Evolutionary conservation across 2,113 vertebrate genomes (phyloP), one percentile per base, ranked within the genome.

Genomic region (Burhinus oedicnemus): DNA sequence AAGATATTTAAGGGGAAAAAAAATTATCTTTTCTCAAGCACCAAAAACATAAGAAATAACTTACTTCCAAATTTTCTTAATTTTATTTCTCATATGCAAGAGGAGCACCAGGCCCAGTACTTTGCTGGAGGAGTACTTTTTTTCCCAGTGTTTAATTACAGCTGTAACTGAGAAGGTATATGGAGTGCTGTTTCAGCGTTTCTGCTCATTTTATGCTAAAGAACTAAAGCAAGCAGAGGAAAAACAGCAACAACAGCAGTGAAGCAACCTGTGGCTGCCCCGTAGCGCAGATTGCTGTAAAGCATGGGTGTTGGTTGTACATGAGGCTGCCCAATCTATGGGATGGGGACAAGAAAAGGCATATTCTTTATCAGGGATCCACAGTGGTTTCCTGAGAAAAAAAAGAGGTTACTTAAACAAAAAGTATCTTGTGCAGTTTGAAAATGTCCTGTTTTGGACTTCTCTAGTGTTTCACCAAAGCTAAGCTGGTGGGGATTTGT

Each of bases 301-400:
- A 55, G 25, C 30, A 3, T 4, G 17, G 18, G 3, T 69, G 14
- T 34, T 93, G 68, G 12, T n/a, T 83, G 65, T 64, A 55, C 9
- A 12, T 5, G 5, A 74, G 22, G 22, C 22, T 69, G 17, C 45
- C 2, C 25, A 34, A 1, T n/a, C 25, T 54, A 2, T 3, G 10
- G n/a, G 32, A 54, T 22, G 1, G 21, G 1, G 44, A 3, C 23
- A 91, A 54, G 23, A 70, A 58, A 54, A 26, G 32, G 9, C 5
- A 57, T 26, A 5, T 40, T 61, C 12, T 47, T 62, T 62, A 23
- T 32, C 11, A 42, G 22, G 12, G 25, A 87, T 34, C 5, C 29
- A 36, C 34, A 79, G 42, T 8, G 17, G 3, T 58, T 85, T 90
- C 34, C 12, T 27, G 2, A 44, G 8, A 5, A 36, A 75, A 64